These are phyloP conservation scores for Keiferia lycopersicella DNA, from an alignment of 2,888 invertebrate species.

Conservation along the genomic window DNA sequence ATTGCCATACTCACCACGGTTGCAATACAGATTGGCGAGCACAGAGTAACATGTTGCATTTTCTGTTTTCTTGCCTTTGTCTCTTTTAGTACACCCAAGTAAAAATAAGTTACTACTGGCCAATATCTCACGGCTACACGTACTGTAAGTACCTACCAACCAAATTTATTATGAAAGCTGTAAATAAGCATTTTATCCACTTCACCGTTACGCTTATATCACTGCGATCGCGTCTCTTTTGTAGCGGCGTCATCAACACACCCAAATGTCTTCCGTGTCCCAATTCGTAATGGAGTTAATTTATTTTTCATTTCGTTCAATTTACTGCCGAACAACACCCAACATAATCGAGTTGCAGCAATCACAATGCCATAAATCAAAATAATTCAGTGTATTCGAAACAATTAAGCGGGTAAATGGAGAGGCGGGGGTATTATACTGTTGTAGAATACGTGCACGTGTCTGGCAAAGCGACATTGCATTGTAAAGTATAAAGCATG, in stretches of 20 bases:
- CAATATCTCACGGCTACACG: no score
- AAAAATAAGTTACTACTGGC: no score
- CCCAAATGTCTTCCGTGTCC: slow-evolving; percentile 44
- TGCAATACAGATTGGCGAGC: no score
- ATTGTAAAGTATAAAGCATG: neutral
- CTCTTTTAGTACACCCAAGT: no score
- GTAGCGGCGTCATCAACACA: slow-evolving; percentile 41
- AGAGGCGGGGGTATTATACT: slow-evolving; percentile 45
- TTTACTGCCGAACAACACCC: slow-evolving; percentile 65
- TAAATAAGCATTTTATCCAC: neutral
- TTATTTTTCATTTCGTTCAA: slow-evolving; percentile 76
- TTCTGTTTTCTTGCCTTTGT: no score
- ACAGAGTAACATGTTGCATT: no score
- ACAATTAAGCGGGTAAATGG: slow-evolving; percentile 70
- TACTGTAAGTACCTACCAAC: no score
- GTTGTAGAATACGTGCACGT: slow-evolving; percentile 19
- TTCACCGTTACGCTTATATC: neutral
- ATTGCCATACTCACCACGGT: no score
- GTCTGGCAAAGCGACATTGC: slow-evolving; percentile 17
- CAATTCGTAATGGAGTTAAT: slow-evolving; percentile 60
- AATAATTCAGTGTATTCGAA: slow-evolving; percentile 72
- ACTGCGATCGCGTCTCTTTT: slow-evolving; percentile 36
- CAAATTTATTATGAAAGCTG: neutral
- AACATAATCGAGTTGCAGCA: slow-evolving; percentile 76
- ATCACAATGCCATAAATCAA: slow-evolving; percentile 79